phyloP scores from a whole-genome alignment of 2,888 invertebrate genomes.

The Tinea semifulvella region DNA sequence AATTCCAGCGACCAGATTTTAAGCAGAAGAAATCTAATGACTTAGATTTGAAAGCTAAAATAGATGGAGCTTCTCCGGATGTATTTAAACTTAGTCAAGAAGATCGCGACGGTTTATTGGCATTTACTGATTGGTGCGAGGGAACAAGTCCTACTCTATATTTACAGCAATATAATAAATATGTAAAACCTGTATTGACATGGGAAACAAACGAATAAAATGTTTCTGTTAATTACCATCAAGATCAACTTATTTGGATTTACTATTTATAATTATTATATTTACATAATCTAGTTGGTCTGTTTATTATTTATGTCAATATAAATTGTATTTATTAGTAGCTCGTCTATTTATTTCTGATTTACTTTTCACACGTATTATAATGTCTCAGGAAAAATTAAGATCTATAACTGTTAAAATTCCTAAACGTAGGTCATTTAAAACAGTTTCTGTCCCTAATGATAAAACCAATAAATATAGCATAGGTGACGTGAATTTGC shows the following conservation, averaged over 20 bases:
- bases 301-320: too few relatives aligned
- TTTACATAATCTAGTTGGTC: too few relatives aligned
- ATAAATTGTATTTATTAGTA: too few relatives aligned
- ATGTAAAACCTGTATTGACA: constrained; percentile 41
- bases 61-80: constrained; percentile 26
- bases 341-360: too few relatives aligned
- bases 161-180: constrained; percentile 41
- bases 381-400: constrained; percentile 26
- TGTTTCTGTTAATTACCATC: too few relatives aligned
- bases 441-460: constrained; percentile 18
- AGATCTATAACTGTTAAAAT: constrained; percentile 30
- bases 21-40: constrained; percentile 16
- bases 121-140: constrained; percentile 58
- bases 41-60: constrained; percentile 15
- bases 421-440: constrained; percentile 24
- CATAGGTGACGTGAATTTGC: not conserved
- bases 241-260: too few relatives aligned
- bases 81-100: constrained; percentile 35
- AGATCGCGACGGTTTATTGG: constrained; percentile 40
- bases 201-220: constrained; percentile 26
- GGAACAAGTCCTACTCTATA: constrained; percentile 44
- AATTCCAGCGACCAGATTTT: constrained; percentile 37
- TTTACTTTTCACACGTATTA: constrained; percentile 14
- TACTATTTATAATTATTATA: too few relatives aligned
- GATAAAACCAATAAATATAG: constrained; percentile 24